Base-by-base conservation (phyloP, 2,113 vertebrate genomes). In the Saguinus midas region DNA sequence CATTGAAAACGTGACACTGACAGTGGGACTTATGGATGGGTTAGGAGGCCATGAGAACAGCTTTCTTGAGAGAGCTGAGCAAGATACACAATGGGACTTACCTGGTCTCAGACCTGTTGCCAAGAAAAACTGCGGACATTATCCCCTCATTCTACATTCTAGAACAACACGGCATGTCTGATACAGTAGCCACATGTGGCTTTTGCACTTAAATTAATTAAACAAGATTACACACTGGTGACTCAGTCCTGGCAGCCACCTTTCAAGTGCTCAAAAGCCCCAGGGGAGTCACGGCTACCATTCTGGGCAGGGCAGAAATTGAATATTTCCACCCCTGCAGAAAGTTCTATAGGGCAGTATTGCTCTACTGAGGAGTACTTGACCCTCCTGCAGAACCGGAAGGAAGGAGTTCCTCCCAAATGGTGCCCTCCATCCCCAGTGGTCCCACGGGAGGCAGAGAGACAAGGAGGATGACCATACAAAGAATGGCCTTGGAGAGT, bases 401-500 rank as follows among this genome's bases (percentile, higher is more conserved):
- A 32, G 8, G 48, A 40, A 91, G 40, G 0, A 1, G 4, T 14
- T 66, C 66, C 37, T 58, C 25, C 57, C 29, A 68, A 61, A 61
- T 1, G 29, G 32, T 4, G 17, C 6, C 37, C 6, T 13, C 81
- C 6, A 23, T 73, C 66, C 32, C 3, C 32, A 32, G 4, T 11
- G 84, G 58, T 14, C 40, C 48, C 58, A 48, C 0, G n/a, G 40
- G n/a, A 43, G 70, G 40, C 7, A 2, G 35, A 37, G 12, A 5
- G 37, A 21, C 66, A 70, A 50, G 12, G 48, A 55, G n/a, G 57
- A 45, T 6, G 40, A 27, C 6, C 2, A 8, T 0, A 14, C 4
- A 8, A 20, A 37, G 10, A 10, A n/a, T 0, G 27, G 57, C 23
- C 1, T 6, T 0, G 4, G 18, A 50, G 4, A 17, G 14, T 0